Conservation (phyloP, 1,140 invertebrate genomes). For the Manduca sexta region DNA sequence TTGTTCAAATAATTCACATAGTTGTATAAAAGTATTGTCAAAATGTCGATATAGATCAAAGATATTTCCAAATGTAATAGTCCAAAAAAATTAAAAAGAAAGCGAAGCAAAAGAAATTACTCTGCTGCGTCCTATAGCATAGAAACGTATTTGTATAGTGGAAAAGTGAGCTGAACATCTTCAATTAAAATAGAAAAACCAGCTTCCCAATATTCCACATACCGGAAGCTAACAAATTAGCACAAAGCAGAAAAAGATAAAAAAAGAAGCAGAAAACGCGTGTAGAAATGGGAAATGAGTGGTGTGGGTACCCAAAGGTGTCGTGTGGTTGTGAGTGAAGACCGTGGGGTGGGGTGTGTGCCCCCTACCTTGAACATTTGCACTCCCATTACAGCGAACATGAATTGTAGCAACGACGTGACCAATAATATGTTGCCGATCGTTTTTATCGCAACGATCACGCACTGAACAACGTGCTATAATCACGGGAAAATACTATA, state of each 20-base stretch:
- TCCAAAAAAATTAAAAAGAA: too few relatives aligned
- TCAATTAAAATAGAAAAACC: too few relatives aligned
- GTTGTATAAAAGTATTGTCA: too few relatives aligned
- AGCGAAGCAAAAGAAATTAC: too few relatives aligned
- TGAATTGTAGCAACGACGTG: conserved; percentile 99
- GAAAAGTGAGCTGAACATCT: too few relatives aligned
- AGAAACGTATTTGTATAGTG: too few relatives aligned
- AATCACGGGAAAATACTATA: conserved; percentile 21
- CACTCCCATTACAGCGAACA: conserved; percentile 99
- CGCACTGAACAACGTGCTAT: conserved; percentile 99
- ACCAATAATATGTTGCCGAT: conserved; percentile 99
- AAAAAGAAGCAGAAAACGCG: conserved; percentile 13
- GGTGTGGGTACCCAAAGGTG: conserved; percentile 71
- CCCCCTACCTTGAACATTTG: conserved; percentile 98
- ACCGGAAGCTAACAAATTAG: neutral
- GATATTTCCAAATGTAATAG: too few relatives aligned
- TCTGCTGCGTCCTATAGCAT: too few relatives aligned
- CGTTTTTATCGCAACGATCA: conserved; percentile 99
- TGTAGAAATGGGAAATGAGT: conserved; percentile 17
- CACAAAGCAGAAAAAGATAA: conserved; percentile 3
- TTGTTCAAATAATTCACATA: too few relatives aligned
- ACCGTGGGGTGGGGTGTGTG: neutral
- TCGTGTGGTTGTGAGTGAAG: conserved; percentile 15
- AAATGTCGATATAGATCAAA: too few relatives aligned
- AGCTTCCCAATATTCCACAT: too few relatives aligned